Conservation (phyloP, 1,140 invertebrate genomes). For the Lethrus apterus region DNA sequence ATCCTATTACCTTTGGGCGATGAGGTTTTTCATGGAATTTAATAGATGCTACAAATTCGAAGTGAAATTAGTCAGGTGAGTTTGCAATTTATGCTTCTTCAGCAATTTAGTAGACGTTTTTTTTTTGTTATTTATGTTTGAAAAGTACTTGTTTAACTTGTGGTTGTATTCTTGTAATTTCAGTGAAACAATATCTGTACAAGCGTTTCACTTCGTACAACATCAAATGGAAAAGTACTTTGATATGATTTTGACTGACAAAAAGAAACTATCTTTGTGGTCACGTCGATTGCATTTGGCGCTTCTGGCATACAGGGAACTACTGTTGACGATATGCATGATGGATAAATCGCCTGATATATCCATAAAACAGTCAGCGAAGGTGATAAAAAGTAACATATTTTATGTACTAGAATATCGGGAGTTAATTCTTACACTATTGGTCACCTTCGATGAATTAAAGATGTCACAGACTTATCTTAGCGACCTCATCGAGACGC, state of each 20-base stretch:
- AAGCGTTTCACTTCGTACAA: constrained; percentile 89
- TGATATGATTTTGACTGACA: constrained; percentile 80
- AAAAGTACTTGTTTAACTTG: not conserved
- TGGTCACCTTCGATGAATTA: constrained; percentile 74
- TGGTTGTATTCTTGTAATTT: constrained; percentile 29
- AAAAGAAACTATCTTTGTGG: constrained; percentile 79
- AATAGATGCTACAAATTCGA: constrained; percentile 77
- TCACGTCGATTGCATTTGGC: constrained; percentile 75
- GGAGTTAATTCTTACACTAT: constrained; percentile 74
- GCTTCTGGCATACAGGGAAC: constrained; percentile 57
- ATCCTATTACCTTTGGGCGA: constrained; percentile 87
- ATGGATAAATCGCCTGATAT: constrained; percentile 71
- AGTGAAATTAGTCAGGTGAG: constrained; percentile 81
- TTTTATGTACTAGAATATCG: constrained; percentile 93
- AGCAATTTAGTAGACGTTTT: not conserved
- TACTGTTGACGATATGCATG: constrained; percentile 64
- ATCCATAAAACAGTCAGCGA: constrained; percentile 64
- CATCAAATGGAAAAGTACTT: constrained; percentile 83
- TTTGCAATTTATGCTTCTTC: constrained; percentile 9
- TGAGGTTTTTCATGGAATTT: constrained; percentile 97
- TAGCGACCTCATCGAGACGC: constrained; percentile 80
- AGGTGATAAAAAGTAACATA: constrained; percentile 84
- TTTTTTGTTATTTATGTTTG: not conserved
- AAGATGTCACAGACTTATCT: constrained; percentile 85
- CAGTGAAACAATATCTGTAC: constrained; percentile 84